Conservation (phyloP, 2,888 invertebrate genomes). For the Clusia tigrina region DNA sequence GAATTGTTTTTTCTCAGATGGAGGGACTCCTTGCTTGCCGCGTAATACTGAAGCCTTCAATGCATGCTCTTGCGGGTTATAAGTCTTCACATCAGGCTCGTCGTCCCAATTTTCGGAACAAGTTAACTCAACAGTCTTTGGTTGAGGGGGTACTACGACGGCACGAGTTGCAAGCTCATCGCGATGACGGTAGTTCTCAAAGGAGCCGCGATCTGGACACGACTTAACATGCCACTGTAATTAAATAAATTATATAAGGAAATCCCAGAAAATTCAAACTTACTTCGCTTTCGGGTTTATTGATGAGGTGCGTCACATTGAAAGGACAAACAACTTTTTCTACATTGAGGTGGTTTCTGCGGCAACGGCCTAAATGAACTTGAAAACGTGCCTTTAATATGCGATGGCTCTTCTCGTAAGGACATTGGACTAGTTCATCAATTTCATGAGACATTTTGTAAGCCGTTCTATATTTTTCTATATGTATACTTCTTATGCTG, state of each 20-base stretch:
- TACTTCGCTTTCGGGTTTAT: constrained; percentile 39
- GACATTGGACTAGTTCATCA: too few species aligned
- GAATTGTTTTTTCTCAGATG: constrained; percentile 39
- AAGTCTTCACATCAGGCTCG: constrained; percentile 38
- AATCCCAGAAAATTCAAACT: constrained; percentile 4
- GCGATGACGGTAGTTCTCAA: constrained; percentile 35
- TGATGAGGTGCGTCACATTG: constrained; percentile 38
- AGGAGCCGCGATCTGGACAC: constrained; percentile 37
- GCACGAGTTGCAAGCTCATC: constrained; percentile 10
- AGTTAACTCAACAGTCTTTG: constrained; percentile 27
- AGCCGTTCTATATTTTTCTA: too few species aligned
- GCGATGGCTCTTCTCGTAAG: constrained; percentile 65
- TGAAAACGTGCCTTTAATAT: constrained; percentile 39
- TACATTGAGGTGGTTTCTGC: constrained; percentile 33
- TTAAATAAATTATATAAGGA: not conserved
- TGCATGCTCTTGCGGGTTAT: constrained; percentile 40
- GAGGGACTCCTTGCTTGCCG: constrained; percentile 37
- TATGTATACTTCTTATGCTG: too few species aligned
- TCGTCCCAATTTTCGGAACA: constrained; percentile 43
- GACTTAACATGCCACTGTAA: constrained; percentile 39
- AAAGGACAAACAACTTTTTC: constrained; percentile 38
- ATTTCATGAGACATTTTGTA: too few species aligned
- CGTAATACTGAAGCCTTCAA: constrained; percentile 40
- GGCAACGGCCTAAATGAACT: constrained; percentile 40
- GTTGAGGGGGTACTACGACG: constrained; percentile 13